Evolutionary conservation across 2,888 invertebrate species (phyloP).

Genomic region (Pegoplata infirma): DNA sequence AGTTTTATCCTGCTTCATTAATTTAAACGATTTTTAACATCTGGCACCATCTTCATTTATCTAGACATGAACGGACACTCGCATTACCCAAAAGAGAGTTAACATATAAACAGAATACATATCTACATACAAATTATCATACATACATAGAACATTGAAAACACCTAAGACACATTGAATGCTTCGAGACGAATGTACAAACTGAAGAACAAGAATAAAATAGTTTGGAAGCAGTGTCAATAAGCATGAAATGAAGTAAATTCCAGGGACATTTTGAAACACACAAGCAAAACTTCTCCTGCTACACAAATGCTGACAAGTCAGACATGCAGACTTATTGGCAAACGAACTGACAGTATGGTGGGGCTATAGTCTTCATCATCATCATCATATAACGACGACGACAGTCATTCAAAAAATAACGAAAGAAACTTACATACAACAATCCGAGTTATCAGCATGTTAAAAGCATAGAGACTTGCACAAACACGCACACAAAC

Average conservation of each 20-base stretch:
- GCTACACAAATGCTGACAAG: slow-evolving; percentile 49
- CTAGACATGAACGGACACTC: slow-evolving; percentile 7
- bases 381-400: slow-evolving; percentile 43
- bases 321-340: slow-evolving; percentile 33
- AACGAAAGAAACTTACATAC: slow-evolving; percentile 20
- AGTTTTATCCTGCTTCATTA: too few species aligned
- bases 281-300: slow-evolving; percentile 33
- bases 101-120: slow-evolving; percentile 3
- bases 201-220: slow-evolving; percentile 25
- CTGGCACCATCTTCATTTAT: slow-evolving; percentile 15
- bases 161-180: slow-evolving; percentile 53
- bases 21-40: too few species aligned
- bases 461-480: slow-evolving; percentile 16
- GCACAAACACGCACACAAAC: neutral
- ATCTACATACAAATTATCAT: neutral
- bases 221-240: slow-evolving; percentile 60
- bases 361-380: slow-evolving; percentile 15
- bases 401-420: slow-evolving; percentile 47
- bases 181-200: slow-evolving; percentile 21
- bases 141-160: slow-evolving; percentile 29
- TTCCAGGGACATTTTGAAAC: slow-evolving; percentile 50
- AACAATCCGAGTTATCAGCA: slow-evolving; percentile 44
- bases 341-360: slow-evolving; percentile 43
- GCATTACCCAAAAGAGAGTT: slow-evolving; percentile 2
- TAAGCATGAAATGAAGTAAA: slow-evolving; percentile 60